Conservation (phyloP, 2,888 invertebrate genomes). For the Drosophila melanosoma region DNA sequence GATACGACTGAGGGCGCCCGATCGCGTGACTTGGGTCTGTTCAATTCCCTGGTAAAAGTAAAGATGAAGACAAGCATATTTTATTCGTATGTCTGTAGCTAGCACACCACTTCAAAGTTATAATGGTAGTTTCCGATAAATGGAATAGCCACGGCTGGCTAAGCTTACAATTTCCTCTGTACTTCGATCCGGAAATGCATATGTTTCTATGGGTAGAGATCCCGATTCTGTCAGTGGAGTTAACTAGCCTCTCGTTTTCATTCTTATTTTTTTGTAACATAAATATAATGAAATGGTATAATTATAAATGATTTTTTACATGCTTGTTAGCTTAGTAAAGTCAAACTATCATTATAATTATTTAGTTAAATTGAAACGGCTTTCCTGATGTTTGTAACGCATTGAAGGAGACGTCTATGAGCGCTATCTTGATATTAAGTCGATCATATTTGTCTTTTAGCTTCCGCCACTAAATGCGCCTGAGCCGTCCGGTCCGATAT, state of each 20-base stretch:
- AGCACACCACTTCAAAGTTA: not conserved
- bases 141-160: slow-evolving; percentile 34
- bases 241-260: not conserved
- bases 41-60: slow-evolving; percentile 20
- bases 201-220: not conserved
- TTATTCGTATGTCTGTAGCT: not conserved
- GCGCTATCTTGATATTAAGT: not conserved
- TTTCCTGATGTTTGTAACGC: not conserved
- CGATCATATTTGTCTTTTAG: not conserved
- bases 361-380: not conserved
- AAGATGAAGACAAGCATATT: slow-evolving; percentile 7
- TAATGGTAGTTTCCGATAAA: slow-evolving; percentile 20
- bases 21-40: slow-evolving; percentile 50
- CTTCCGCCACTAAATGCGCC: not conserved
- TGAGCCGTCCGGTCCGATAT: not conserved
- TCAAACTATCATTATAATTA: not conserved
- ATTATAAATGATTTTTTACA: not conserved
- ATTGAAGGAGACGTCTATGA: not conserved
- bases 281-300: not conserved
- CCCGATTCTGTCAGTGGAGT: not conserved
- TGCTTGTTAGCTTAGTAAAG: not conserved
- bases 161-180: slow-evolving; percentile 27
- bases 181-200: slow-evolving; percentile 13
- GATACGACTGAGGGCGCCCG: slow-evolving; percentile 45
- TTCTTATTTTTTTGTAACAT: not conserved